Conservation (phyloP, 2,888 invertebrate genomes). For the Hyles lineata region DNA sequence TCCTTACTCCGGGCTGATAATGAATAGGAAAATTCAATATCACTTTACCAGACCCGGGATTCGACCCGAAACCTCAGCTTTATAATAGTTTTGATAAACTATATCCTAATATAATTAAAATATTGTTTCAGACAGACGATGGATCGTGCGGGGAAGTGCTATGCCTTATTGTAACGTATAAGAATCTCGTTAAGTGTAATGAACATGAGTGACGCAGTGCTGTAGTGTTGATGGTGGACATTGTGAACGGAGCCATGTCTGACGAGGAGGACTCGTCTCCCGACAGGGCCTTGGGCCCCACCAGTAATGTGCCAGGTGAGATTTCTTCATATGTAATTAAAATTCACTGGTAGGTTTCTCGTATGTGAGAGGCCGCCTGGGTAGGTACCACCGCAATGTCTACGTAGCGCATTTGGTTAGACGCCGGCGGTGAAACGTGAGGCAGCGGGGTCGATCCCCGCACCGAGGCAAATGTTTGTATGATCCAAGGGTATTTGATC, state of each 20-base stretch:
- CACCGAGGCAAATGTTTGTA: too few relatives aligned
- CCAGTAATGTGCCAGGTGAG: constrained; percentile 73
- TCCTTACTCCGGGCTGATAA: too few relatives aligned
- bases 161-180: constrained; percentile 49
- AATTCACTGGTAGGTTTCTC: too few relatives aligned
- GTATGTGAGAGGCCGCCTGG: too few relatives aligned
- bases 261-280: constrained; percentile 81
- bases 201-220: constrained; percentile 42
- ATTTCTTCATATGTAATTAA: neutral
- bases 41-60: too few relatives aligned
- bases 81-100: too few relatives aligned
- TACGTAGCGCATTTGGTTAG: neutral
- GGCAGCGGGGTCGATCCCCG: too few relatives aligned
- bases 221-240: constrained; percentile 50
- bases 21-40: too few relatives aligned
- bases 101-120: neutral
- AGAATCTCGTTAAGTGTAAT: constrained; percentile 54
- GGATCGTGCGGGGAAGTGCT: constrained; percentile 1
- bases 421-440: too few relatives aligned
- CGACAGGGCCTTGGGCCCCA: constrained; percentile 73
- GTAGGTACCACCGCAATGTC: too few relatives aligned
- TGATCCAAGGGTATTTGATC: too few relatives aligned
- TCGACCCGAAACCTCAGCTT: too few relatives aligned
- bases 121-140: constrained; percentile 7
- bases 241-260: constrained; percentile 67